These are phyloP conservation scores for Empis stercorea DNA, from an alignment of 2,888 invertebrate genomes.

Conservation along the genomic window DNA sequence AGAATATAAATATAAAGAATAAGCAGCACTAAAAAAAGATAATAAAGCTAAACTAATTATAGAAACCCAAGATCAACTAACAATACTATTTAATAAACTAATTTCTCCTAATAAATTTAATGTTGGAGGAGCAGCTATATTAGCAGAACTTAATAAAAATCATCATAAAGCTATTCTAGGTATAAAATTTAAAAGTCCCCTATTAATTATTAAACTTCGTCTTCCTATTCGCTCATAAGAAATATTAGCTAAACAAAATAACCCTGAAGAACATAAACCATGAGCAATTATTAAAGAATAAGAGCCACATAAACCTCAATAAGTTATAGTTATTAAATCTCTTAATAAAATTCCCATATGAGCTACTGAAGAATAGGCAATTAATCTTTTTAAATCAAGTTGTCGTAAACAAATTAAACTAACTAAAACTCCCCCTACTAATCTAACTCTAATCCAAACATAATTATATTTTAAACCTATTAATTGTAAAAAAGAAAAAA, in stretches of 20 bases:
- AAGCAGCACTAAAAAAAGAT: slow-evolving; percentile 51
- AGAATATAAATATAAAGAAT: slow-evolving; percentile 51
- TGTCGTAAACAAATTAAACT: slow-evolving; percentile 55
- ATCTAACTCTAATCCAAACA: slow-evolving; percentile 42
- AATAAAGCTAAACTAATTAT: slow-evolving; percentile 43
- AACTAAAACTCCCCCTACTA: slow-evolving; percentile 46
- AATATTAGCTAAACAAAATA: slow-evolving; percentile 54
- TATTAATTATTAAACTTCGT: slow-evolving; percentile 50
- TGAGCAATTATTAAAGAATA: slow-evolving; percentile 50
- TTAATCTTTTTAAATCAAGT: slow-evolving; percentile 55
- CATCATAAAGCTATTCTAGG: slow-evolving; percentile 47
- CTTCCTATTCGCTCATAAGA: slow-evolving; percentile 46
- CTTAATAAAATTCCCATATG: slow-evolving; percentile 53
- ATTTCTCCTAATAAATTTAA: slow-evolving; percentile 56
- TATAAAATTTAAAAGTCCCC: slow-evolving; percentile 46
- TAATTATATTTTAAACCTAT: slow-evolving; percentile 40
- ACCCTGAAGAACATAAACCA: slow-evolving; percentile 51
- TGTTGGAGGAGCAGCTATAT: slow-evolving; percentile 54
- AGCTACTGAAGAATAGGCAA: slow-evolving; percentile 55
- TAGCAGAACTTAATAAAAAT: slow-evolving; percentile 49
- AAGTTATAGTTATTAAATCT: slow-evolving; percentile 43
- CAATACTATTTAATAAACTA: slow-evolving; percentile 46
- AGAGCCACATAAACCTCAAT: slow-evolving; percentile 41
- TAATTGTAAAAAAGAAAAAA: slow-evolving; percentile 38
- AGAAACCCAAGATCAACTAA: slow-evolving; percentile 39